phyloP scores from a whole-genome alignment of 2,797 vertebrate genomes.

The Schizothorax lantsangensis region DNA sequence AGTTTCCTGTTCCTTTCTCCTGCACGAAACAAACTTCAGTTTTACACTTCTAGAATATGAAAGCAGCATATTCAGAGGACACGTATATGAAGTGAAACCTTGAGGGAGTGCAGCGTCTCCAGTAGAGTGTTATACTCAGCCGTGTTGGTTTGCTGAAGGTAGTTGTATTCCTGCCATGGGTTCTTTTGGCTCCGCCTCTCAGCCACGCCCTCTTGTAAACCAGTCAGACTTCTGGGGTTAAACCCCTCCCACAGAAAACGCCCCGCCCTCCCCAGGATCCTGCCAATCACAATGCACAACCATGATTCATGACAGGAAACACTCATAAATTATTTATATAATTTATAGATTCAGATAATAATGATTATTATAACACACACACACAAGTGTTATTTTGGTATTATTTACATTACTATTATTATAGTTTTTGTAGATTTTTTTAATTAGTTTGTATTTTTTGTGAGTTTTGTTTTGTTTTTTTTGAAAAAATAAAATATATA shows the following conservation, averaged over 20 bases:
- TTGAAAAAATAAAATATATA: too few relatives aligned
- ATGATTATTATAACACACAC: too few relatives aligned
- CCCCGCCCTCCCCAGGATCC: conserved; percentile 90
- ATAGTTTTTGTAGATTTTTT: too few relatives aligned
- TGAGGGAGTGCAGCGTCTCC: conserved; percentile 94
- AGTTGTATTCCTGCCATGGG: conserved; percentile 98
- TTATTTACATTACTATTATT: background rate
- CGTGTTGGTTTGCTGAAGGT: conserved; percentile 88
- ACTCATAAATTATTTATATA: background rate
- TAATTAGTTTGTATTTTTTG: background rate
- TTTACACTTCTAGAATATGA: background rate
- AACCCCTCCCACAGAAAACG: conserved; percentile 93
- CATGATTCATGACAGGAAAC: background rate
- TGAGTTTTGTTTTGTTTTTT: too few relatives aligned
- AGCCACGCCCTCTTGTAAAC: conserved; percentile 87
- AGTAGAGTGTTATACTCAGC: conserved; percentile 88
- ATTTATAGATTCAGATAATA: background rate
- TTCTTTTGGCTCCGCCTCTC: conserved; percentile 86
- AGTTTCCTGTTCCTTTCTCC: conserved; percentile 92
- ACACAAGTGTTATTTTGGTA: too few relatives aligned
- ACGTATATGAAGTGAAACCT: conserved; percentile 77
- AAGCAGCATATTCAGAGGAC: background rate
- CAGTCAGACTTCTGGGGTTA: conserved; percentile 91
- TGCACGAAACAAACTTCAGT: conserved; percentile 59
- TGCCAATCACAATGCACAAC: conserved; percentile 62